phyloP scores from a whole-genome alignment of 2,113 vertebrate genomes.

The Cyrtonyx montezumae region DNA sequence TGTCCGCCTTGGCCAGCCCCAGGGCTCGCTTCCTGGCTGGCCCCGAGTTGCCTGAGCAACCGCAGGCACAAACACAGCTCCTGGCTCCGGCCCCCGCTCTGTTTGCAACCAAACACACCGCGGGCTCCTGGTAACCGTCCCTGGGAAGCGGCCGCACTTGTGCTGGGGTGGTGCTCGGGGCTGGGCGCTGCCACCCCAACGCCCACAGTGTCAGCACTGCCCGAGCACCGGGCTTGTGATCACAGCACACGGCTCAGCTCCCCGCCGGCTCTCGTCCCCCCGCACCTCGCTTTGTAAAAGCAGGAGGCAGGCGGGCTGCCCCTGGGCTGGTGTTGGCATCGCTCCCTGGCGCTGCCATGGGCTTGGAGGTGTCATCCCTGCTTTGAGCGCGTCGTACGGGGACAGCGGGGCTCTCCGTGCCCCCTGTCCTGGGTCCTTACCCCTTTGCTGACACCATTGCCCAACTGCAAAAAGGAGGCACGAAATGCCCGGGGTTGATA shows the following conservation, averaged over 20 bases:
- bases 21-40: slow-evolving; percentile 22
- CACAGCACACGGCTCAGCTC: not conserved
- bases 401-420: not conserved
- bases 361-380: no score
- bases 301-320: not conserved
- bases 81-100: slow-evolving; percentile 67
- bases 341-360: not conserved
- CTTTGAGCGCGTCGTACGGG: not conserved
- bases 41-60: slow-evolving; percentile 74
- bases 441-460: not conserved
- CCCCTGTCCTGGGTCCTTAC: not conserved
- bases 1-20: not conserved
- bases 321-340: not conserved
- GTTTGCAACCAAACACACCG: slow-evolving; percentile 79
- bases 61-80: slow-evolving; percentile 73
- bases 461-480: not conserved
- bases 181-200: not conserved
- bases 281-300: not conserved
- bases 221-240: rapidly evolving
- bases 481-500: not conserved
- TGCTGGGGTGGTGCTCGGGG: rapidly evolving
- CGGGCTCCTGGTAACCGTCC: slow-evolving; percentile 79
- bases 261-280: not conserved
- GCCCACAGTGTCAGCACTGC: not conserved
- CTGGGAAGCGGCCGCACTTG: slow-evolving; percentile 68